Conservation (phyloP, 2,888 invertebrate genomes). For the Zelleria hepariella region DNA sequence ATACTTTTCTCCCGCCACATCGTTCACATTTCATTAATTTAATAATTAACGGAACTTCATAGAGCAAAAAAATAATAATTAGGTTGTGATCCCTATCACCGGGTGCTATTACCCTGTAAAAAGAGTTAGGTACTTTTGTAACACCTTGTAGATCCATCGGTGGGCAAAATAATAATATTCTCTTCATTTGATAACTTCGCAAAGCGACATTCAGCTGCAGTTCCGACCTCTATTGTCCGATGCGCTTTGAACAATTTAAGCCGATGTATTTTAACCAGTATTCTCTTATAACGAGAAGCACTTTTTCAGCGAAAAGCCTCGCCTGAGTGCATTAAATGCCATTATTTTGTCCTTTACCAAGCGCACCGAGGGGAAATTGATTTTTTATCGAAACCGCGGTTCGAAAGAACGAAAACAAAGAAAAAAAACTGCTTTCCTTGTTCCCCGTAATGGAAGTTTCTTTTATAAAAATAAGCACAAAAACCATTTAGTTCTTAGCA, state of each 20-base stretch:
- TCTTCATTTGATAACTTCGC: background rate
- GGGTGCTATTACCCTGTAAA: too few relatives aligned
- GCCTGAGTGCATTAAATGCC: slow-evolving; percentile 19
- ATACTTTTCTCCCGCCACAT: too few relatives aligned
- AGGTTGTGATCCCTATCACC: too few relatives aligned
- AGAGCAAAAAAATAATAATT: too few relatives aligned
- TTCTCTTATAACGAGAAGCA: background rate
- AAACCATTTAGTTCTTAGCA: too few relatives aligned
- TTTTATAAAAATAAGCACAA: too few relatives aligned
- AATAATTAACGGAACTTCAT: too few relatives aligned
- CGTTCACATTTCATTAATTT: too few relatives aligned
- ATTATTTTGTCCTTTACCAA: slow-evolving; percentile 16
- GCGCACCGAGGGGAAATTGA: slow-evolving; percentile 18
- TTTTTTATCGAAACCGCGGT: slow-evolving; percentile 14
- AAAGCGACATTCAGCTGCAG: background rate
- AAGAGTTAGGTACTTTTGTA: too few relatives aligned
- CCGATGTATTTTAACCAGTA: background rate
- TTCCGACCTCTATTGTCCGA: background rate
- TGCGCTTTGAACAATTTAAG: background rate
- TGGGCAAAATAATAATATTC: too few relatives aligned
- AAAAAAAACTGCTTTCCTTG: background rate
- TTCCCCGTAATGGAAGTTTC: slow-evolving; percentile 27
- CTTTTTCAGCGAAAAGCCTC: background rate
- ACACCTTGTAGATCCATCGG: too few relatives aligned
- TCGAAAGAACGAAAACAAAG: background rate